Evolutionary conservation across 2,113 vertebrate species (phyloP).

Genomic region (Semicossyphus pulcher): DNA sequence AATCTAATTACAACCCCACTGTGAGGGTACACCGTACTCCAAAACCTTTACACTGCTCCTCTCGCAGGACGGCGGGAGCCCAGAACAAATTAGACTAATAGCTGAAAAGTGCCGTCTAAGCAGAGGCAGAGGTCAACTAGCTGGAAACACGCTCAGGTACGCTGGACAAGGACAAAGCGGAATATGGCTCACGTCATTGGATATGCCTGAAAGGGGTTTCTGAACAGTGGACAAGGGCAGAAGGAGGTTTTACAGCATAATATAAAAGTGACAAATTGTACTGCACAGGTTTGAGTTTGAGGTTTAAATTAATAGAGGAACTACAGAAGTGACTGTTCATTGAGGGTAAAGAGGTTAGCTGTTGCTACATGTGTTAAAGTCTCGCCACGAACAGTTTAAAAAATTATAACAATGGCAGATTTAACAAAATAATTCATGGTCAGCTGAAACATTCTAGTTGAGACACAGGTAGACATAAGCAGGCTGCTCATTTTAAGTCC

Average conservation of each 20-base stretch:
- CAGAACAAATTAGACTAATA: conserved; percentile 71
- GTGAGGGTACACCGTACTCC: conserved; percentile 29
- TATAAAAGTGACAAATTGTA: conserved; percentile 22
- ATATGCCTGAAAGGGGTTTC: conserved; percentile 7
- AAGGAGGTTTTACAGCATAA: conserved; percentile 18
- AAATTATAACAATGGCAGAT: too few species aligned
- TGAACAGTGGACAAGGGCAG: background rate
- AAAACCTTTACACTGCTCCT: conserved; percentile 42
- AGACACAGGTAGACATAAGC: too few species aligned
- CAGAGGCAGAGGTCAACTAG: conserved; percentile 64
- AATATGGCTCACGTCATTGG: conserved; percentile 9
- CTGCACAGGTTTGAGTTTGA: background rate
- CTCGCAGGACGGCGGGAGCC: conserved; percentile 47
- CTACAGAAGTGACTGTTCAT: too few species aligned
- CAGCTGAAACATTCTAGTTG: too few species aligned
- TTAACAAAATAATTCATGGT: too few species aligned
- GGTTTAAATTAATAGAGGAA: background rate
- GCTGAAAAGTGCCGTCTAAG: conserved; percentile 64
- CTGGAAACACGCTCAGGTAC: conserved; percentile 22
- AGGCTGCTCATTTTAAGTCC: too few species aligned
- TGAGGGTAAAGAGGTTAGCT: too few species aligned
- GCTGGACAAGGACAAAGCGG: conserved; percentile 52
- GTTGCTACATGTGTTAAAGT: too few species aligned
- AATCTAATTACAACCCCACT: conserved; percentile 65
- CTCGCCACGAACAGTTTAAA: too few species aligned